Base-by-base conservation (phyloP, 2,113 vertebrate species). In the Antigone vipio region DNA sequence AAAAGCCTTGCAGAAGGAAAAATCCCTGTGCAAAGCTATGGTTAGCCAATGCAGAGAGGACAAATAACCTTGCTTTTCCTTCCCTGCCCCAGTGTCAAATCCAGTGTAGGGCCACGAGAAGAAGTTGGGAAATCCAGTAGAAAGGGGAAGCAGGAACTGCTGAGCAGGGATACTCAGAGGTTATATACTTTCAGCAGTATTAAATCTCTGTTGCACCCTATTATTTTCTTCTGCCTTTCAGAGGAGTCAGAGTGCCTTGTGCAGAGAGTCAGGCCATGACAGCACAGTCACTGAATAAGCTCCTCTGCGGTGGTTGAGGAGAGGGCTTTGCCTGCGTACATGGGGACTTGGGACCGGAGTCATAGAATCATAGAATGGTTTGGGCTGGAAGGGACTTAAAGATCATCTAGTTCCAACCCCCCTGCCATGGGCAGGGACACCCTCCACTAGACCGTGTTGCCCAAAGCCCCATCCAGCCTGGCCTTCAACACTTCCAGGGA, bases 301-400 rank as follows among this genome's bases (percentile, higher is more conserved):
- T 67, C 15, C 40, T 58, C 53, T 40, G 49, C 5, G 34, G 53
- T 6, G 38, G 47, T 0, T 85, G 45, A 58, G 60, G n/a, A 53
- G 38, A 34, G 2, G 13, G 17, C 18, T 56, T 63, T 62, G 58
- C 50, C 38, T 79, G 40, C 0, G 0, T 19, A 35, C 7, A 2
- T 4, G 9, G 11, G 12, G 17, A 2, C 15, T 83, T 62, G 44
- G 42, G 26, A n/a, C 4, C 1, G 21, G 40, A 84, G 24, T 53
- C 52, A 53, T 38, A 38, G 38, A 38, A 29, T 29, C 27, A 16
- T 24, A 53, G 26, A 29, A 15, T 15, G 52, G 26, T 9, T 53
- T 53, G 52, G 52, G 52, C 29, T 53, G 52, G 52, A 9, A 53
- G 50, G 50, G 13, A 50, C 24, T 52, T 26, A 52, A 52, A 52